Percentiles rank a stretch among this genome's conserved stretches.
Conservation (phyloP, 1,140 invertebrate genomes). For the Geopemphigus sp. region DNA sequence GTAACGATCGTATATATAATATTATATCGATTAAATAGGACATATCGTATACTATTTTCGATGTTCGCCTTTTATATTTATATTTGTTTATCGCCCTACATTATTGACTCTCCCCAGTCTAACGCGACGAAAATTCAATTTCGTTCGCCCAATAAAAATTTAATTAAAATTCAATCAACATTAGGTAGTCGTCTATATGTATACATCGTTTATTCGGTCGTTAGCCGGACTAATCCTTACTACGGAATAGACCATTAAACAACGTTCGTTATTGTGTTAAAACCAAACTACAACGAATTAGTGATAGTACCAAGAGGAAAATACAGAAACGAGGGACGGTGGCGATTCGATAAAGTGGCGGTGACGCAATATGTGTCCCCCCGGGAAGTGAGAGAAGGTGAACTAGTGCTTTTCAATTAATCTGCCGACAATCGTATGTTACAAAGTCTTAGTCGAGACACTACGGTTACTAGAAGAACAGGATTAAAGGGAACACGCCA, state of each 20-base stretch:
- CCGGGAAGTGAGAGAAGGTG: too few relatives aligned
- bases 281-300: not conserved
- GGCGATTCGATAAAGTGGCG: not conserved
- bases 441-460: not conserved
- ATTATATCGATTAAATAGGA: too few relatives aligned
- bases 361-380: not conserved
- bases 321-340: not conserved
- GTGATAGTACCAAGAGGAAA: not conserved
- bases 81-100: too few relatives aligned
- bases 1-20: too few relatives aligned
- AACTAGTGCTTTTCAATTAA: slow-evolving; percentile 31
- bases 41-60: too few relatives aligned
- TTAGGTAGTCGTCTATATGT: not conserved
- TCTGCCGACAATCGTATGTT: not conserved
- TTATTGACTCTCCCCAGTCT: too few relatives aligned
- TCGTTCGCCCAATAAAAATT: not conserved
- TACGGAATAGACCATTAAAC: not conserved
- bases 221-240: not conserved
- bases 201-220: slow-evolving; percentile 12
- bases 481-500: not conserved
- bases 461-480: not conserved
- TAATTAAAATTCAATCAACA: slow-evolving; percentile 12
- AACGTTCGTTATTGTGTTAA: not conserved
- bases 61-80: too few relatives aligned
- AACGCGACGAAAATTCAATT: too few relatives aligned